Evolutionary conservation across 2,113 vertebrate genomes (phyloP), one percentile per base, ranked within the genome.

Genomic region (Coptodon rendalli): DNA sequence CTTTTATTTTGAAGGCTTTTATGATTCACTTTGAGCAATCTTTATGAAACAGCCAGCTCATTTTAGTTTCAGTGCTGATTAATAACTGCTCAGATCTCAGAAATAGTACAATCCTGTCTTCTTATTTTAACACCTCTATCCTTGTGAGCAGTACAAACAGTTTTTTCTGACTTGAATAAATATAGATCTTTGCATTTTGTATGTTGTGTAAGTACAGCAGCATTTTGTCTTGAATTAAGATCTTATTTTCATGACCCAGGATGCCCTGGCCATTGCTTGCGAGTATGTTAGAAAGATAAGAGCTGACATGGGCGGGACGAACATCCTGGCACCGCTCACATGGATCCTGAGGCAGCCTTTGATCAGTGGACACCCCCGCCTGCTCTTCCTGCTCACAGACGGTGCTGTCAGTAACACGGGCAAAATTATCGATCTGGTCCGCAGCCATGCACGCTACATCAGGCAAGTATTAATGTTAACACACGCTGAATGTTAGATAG

Each of bases 271-370:
- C 4, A 2, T 93, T 0, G 98, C 98, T 16, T 99, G 98, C 6
- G 96, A 98, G 11, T 97, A 96, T 89, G 88, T 99, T 89, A 94
- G 93, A 94, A 97, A 92, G 84, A 96, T 98, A 80, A 94, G 22
- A 8, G 98, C 98, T 0, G 98, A 99, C 86, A 98, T 98, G 98
- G 98, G 99, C 0, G 96, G 96, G 10, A 97, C 96, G 91, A 98
- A 99, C 92, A 45, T 99, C 91, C 86, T 99, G 7, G 94, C 96
- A 0, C 98, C 98, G 0, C 95, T 99, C 80, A 97, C 95, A 88
- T 99, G 98, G 98, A 82, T 98, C 83, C 86, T 96, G 71, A 96
- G 96, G 54, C 98, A 99, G 96, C 97, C 98, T 2, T 84, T 96
- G 86, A 95, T 95, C 92, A 95, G 93, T 2, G 97, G 98, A 56